Conservation (phyloP, 2,113 vertebrate species). For the Cariama cristata region DNA sequence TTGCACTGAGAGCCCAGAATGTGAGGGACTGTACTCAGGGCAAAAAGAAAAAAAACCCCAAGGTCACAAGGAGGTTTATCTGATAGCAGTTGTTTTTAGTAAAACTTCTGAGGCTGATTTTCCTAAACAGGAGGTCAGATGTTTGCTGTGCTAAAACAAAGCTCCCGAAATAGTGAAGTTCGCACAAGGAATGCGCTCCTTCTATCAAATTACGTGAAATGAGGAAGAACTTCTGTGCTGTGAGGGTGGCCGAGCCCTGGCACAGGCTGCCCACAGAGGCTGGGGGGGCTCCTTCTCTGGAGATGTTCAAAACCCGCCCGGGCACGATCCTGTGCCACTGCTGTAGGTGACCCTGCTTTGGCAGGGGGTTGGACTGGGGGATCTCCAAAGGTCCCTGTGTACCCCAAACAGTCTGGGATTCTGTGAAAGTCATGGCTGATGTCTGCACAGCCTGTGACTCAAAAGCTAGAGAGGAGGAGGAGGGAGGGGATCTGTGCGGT, state of each 20-base stretch:
- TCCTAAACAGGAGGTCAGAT: background rate
- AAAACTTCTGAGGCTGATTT: background rate
- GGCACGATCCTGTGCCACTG: too few species aligned
- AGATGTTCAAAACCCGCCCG: too few species aligned
- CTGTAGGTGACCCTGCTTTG: too few species aligned
- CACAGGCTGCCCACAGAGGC: too few species aligned
- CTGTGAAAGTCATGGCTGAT: background rate
- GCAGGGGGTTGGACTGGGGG: too few species aligned
- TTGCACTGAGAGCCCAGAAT: background rate
- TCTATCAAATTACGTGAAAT: background rate
- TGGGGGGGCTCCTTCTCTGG: too few species aligned
- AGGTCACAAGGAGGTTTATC: background rate
- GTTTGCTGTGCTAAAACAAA: background rate
- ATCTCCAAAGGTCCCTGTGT: too few species aligned
- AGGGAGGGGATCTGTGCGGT: accelerated
- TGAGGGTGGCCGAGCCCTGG: too few species aligned
- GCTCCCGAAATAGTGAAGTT: background rate
- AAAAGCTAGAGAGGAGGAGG: background rate
- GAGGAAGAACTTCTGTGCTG: too few species aligned
- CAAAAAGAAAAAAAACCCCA: background rate
- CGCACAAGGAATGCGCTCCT: background rate
- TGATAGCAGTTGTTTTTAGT: conserved; percentile 19
- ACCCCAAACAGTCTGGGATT: background rate
- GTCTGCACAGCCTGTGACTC: background rate
- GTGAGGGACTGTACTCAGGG: background rate